Conservation (phyloP, 2,888 invertebrate species). For the Troides helena region DNA sequence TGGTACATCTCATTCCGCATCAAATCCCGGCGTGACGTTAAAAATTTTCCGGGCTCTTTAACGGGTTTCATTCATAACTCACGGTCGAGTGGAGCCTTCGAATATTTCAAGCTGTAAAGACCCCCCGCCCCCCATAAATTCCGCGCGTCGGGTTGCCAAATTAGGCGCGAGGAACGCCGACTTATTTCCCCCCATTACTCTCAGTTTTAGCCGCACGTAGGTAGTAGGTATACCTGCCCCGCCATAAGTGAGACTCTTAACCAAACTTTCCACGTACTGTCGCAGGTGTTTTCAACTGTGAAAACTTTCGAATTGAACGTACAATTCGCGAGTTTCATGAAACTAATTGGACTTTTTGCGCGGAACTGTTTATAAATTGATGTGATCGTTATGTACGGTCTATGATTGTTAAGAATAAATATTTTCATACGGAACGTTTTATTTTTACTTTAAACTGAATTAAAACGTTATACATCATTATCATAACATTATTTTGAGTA, state of each 20-base stretch:
- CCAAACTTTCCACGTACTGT: conserved; percentile 64
- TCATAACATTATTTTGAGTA: no score
- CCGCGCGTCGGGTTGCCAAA: conserved; percentile 79
- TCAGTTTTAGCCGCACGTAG: conserved; percentile 40
- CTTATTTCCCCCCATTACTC: conserved; percentile 72
- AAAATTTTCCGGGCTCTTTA: conserved; percentile 79
- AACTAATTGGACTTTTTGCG: conserved; percentile 33
- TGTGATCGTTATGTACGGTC: background rate
- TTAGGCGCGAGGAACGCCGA: conserved; percentile 77
- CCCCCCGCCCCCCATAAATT: conserved; percentile 74
- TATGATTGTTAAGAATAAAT: no score
- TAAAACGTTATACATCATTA: no score
- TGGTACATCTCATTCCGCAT: conserved; percentile 43
- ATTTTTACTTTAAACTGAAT: no score
- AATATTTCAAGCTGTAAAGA: conserved; percentile 75
- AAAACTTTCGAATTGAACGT: conserved; percentile 47
- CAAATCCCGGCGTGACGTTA: conserved; percentile 58
- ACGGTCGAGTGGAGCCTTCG: conserved; percentile 77
- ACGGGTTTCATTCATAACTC: conserved; percentile 80
- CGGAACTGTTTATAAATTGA: conserved; percentile 30
- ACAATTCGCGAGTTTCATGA: conserved; percentile 40
- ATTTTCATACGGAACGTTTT: no score
- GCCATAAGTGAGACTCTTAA: conserved; percentile 53
- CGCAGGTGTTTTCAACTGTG: conserved; percentile 62
- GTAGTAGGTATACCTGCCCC: conserved; percentile 28